Conservation (phyloP, 2,113 vertebrate species). For the Progne subis region DNA sequence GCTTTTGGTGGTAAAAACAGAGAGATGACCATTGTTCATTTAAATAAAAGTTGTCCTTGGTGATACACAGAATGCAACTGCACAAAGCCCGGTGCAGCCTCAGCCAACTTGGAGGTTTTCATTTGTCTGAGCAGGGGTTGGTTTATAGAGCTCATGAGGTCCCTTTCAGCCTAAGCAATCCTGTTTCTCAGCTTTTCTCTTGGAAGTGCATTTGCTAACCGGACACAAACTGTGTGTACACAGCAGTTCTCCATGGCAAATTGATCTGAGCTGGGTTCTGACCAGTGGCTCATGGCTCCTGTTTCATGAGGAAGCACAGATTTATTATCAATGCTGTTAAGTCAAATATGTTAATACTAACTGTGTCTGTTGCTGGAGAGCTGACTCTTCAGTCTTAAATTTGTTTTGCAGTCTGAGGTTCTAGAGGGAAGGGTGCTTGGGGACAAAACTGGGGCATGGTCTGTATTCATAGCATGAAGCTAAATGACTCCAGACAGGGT, state of each 20-base stretch:
- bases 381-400: neutral
- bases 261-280: neutral
- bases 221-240: neutral
- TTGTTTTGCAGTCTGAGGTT: neutral
- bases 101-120: neutral
- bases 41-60: slow-evolving; percentile 46
- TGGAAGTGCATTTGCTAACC: neutral
- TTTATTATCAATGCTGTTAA: neutral
- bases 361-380: neutral
- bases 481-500: neutral
- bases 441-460: neutral
- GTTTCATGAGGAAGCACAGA: neutral
- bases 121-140: neutral
- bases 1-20: neutral
- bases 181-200: neutral
- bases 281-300: neutral
- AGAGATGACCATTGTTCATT: neutral
- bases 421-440: neutral
- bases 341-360: neutral
- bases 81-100: neutral
- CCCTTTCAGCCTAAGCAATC: neutral
- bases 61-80: neutral
- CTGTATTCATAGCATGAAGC: neutral
- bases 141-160: neutral
- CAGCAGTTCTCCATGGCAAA: neutral